phyloP scores from a whole-genome alignment of 2,797 vertebrate genomes.

The Pangasius krempfi region DNA sequence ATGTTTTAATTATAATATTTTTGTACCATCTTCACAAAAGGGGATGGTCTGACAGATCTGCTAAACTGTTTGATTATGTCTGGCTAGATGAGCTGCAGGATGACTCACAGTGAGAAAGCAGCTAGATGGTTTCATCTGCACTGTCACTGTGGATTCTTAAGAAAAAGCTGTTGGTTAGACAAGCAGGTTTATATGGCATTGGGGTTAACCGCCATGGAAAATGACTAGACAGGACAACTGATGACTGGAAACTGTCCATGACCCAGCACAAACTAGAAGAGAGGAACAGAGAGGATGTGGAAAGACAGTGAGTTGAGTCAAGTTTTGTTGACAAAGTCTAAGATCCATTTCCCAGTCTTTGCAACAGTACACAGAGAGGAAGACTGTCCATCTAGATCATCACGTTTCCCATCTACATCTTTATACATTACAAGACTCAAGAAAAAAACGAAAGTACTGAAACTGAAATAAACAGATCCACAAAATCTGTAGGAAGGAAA shows the following conservation, averaged over 20 bases:
- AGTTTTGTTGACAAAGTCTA: constrained; percentile 41
- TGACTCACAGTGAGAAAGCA: constrained; percentile 42
- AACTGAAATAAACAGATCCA: background rate
- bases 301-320: constrained; percentile 38
- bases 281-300: constrained; percentile 37
- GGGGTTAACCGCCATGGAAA: constrained; percentile 51
- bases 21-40: background rate
- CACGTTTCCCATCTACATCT: constrained; percentile 9
- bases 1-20: constrained; percentile 9
- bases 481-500: background rate
- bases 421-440: constrained; percentile 12
- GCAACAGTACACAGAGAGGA: constrained; percentile 8
- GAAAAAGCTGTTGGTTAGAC: constrained; percentile 41
- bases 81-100: constrained; percentile 8
- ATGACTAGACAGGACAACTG: constrained; percentile 45
- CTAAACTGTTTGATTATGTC: constrained; percentile 33
- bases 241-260: constrained; percentile 39
- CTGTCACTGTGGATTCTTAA: constrained; percentile 43
- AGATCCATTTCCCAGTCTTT: constrained; percentile 29
- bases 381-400: background rate
- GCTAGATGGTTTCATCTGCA: constrained; percentile 37
- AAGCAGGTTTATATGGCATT: constrained; percentile 39
- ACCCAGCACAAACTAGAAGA: constrained; percentile 46
- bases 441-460: background rate
- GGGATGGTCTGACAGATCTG: constrained; percentile 28